Evolutionary conservation across 64 coral and sea anemone genomes (phyloP), one percentile per base, ranked within the genome.

Genomic region (Actinia equina): DNA sequence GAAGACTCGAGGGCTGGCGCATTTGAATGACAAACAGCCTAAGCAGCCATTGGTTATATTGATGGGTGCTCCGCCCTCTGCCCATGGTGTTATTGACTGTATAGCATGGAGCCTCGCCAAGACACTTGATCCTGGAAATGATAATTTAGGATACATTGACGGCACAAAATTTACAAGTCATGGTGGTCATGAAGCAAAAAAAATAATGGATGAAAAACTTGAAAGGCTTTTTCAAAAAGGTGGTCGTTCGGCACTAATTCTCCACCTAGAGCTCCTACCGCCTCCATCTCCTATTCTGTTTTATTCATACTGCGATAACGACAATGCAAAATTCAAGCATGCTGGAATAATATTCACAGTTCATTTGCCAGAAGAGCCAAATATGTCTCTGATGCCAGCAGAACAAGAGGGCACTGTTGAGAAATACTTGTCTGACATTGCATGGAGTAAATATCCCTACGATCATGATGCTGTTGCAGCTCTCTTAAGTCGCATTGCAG

Each of bases 321-420:
- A 96, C 65, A 90, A 93, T 85, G 94, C 94, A 53, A 88, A 70
- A 5, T 70, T 74, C 45, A 96, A 96, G 53, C 88, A 83, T 56
- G 85, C 86, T 43, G 88, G 87, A 14, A 52, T 96, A 3, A 81
- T 96, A 41, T 96, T 96, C 83, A 96, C 94, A 64, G 94, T 96
- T 16, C 88, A 96, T 69, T 61, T 96, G 25, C 94, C 91, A 54
- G 43, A 43, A 43, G 91, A 85, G 10, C 94, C 91, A 11, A 86
- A 90, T 71, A 10, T 64, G 20, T 85, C 94, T 22, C 70, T 96
- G 22, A 2, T 70, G 2, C 79, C 88, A 5, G 88, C 79, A 16
- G 94, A 96, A 85, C 85, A 85, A 19, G 91, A 93, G 17, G 94
- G 88, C 17, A 86, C 18, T 45, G 87, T 93, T 3, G 91, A 96